Base-by-base conservation (phyloP, 2,888 invertebrate genomes). In the Eulithis prunata region DNA sequence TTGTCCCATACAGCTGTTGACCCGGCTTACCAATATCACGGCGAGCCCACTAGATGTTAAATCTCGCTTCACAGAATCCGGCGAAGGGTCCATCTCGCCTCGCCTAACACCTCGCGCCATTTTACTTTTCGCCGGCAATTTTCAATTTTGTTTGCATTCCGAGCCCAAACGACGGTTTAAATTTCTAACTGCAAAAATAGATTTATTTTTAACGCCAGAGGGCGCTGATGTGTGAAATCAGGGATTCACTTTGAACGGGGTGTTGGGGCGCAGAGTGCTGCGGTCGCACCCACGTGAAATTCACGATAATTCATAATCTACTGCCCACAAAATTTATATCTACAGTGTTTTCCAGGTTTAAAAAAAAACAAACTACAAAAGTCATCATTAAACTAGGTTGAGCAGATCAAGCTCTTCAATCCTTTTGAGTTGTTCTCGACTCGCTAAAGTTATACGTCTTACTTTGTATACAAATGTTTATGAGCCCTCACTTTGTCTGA, bases 241-340 rank as follows among this genome's bases (percentile, higher is more conserved):
- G 81, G 81, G 82, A 81, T 83, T 83, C 83, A 75, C 80, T 84
- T 83, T 83, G 77, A 75, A 75, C 72, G 75, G 72, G 78, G 76
- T 75, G 80, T 77, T 78, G 77, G 71, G 76, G 75, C 71, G 14
- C 74, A 76, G 41, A 36, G 64, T 21, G 62, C 49, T 41, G 71
- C 38, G 67, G 62, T 63, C 53, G n/a, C 10, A 21, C 53, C 12
- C n/a, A 36, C 3, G 11, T 28, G 46, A 14, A 10, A 10, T n/a
- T 46, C 14, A 12, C 45, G 36, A 0, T 32, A 0, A 32, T 32
- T 32, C 3, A 32, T 32, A 32, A 4, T 32, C 38, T 21, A 21
- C 21, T 14, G 7, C 41, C 8, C 21, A 21, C 21, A 21, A 21
- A 2, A 21, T 21, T 1, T 21, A 21, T 21, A 21, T 21, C 21